Evolutionary conservation across 2,888 invertebrate species (phyloP).

Genomic region (Drosophila suboccidentalis): DNA sequence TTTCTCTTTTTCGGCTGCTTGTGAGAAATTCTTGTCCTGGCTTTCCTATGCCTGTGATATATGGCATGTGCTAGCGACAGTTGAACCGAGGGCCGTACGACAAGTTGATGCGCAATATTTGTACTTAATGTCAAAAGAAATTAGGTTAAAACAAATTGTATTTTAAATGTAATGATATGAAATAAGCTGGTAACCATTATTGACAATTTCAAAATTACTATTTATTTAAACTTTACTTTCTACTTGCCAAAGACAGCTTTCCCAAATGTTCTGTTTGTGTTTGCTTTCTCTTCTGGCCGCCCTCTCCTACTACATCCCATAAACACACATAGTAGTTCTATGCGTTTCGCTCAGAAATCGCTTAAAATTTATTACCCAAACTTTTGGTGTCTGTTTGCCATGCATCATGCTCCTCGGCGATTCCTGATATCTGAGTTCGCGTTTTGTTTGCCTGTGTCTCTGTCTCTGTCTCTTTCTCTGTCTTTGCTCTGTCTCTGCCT

Average conservation of each 20-base stretch:
- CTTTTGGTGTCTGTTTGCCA: constrained; percentile 73
- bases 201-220: not conserved
- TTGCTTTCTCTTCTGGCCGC: constrained; percentile 1
- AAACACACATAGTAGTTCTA: constrained; percentile 29
- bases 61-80: constrained; percentile 65
- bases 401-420: constrained; percentile 58
- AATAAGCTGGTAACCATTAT: not conserved
- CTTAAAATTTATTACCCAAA: constrained; percentile 79
- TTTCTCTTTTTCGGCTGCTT: constrained; percentile 28
- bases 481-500: constrained; percentile 23
- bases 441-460: constrained; percentile 21
- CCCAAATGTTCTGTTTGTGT: not conserved
- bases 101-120: constrained; percentile 30
- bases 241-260: not conserved
- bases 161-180: not conserved
- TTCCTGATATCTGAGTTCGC: constrained; percentile 54
- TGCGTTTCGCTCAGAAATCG: constrained; percentile 64
- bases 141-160: constrained; percentile 4
- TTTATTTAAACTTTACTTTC: not conserved
- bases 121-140: not conserved
- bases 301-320: constrained; percentile 27
- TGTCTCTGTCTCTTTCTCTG: not conserved
- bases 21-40: constrained; percentile 53
- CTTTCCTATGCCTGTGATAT: constrained; percentile 56
- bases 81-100: constrained; percentile 62